phyloP scores from a whole-genome alignment of 1,140 invertebrate genomes.

The Bombus picipes region DNA sequence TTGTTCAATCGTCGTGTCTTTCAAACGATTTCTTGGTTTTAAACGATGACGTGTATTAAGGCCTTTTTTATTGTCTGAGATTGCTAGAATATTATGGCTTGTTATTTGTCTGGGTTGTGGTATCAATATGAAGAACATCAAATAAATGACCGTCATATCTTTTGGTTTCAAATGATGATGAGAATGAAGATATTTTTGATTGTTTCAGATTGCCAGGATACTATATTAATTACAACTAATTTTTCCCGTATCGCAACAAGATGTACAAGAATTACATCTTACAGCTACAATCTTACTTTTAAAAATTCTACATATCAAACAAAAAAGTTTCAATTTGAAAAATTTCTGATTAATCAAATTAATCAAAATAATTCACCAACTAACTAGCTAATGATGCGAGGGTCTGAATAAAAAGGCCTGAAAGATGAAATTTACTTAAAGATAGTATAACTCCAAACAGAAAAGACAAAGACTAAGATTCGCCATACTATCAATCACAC shows the following conservation, averaged over 20 bases:
- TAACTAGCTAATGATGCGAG: not conserved
- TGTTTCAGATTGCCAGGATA: not conserved
- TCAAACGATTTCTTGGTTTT: not conserved
- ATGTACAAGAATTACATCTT: no score
- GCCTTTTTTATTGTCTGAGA: not conserved
- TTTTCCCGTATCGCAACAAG: no score
- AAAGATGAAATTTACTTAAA: no score
- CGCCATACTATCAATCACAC: not conserved
- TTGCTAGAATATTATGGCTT: not conserved
- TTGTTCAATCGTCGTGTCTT: no score
- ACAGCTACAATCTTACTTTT: no score
- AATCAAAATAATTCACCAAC: not conserved
- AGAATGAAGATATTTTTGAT: not conserved
- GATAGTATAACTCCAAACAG: no score
- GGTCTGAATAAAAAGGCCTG: no score
- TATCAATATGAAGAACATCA: not conserved
- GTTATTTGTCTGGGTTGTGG: no score
- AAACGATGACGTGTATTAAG: not conserved
- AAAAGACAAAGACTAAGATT: no score
- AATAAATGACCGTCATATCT: not conserved
- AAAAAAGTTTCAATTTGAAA: not conserved
- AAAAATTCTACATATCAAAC: no score
- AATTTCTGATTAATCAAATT: not conserved
- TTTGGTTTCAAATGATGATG: not conserved
- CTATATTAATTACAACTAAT: slow-evolving; percentile 1